Percentiles rank a stretch among this genome's conserved stretches.
These are phyloP conservation scores for Phrynosoma blainvillii DNA, from an alignment of 2,113 vertebrate species.

Conservation along the genomic window DNA sequence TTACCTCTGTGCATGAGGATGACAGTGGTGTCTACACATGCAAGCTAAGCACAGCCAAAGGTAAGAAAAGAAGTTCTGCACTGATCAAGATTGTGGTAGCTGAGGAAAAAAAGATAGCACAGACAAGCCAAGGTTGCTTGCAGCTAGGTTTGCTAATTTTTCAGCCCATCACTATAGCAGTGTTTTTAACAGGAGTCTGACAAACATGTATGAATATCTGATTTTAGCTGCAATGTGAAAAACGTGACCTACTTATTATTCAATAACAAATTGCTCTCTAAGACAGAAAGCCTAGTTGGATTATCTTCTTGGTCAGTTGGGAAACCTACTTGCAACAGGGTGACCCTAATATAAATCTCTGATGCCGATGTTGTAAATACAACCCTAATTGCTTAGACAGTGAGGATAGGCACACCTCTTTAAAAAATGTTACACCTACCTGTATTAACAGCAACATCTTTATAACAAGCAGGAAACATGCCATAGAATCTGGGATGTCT, in stretches of 20 bases:
- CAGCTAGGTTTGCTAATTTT: neutral
- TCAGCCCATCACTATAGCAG: neutral
- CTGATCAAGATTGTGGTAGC: neutral
- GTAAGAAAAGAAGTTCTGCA: slow-evolving; percentile 64
- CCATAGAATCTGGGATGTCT: too few species aligned
- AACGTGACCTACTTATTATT: neutral
- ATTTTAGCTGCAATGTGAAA: too few species aligned
- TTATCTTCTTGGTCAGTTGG: neutral
- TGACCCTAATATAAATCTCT: neutral
- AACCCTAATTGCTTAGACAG: too few species aligned
- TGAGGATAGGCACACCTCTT: too few species aligned
- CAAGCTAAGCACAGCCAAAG: slow-evolving; percentile 96
- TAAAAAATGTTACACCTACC: too few species aligned
- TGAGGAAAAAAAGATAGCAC: neutral
- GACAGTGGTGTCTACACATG: slow-evolving; percentile 94
- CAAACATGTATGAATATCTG: too few species aligned
- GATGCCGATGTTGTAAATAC: neutral
- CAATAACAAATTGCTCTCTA: neutral
- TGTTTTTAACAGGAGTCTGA: neutral
- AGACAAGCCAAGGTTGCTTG: neutral
- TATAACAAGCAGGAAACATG: too few species aligned
- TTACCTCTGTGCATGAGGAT: slow-evolving; percentile 96
- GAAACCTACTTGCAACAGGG: too few species aligned
- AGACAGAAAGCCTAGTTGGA: neutral
- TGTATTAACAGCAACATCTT: too few species aligned